Conservation (phyloP, 2,113 vertebrate genomes). For the Mobula hypostoma region DNA sequence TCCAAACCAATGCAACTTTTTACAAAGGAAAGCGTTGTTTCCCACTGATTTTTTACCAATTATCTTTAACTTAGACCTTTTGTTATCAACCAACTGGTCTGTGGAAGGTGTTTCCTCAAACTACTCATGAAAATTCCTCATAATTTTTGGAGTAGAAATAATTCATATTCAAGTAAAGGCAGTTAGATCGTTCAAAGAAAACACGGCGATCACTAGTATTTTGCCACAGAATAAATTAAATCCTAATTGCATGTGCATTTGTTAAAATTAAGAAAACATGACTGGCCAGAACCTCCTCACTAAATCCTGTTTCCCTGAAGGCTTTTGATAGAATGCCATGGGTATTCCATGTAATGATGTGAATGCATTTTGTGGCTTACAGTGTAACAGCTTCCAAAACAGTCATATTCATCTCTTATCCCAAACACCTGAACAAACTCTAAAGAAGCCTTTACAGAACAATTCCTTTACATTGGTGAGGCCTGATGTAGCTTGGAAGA, state of each 20-base stretch:
- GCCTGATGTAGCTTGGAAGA: too few species aligned
- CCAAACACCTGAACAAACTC: not conserved
- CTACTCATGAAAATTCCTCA: not conserved
- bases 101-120: not conserved
- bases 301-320: not conserved
- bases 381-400: not conserved
- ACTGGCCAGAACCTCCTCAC: not conserved
- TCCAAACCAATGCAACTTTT: not conserved
- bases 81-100: not conserved
- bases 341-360: not conserved
- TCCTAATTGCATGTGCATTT: not conserved
- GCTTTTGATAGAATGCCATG: not conserved
- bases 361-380: not conserved
- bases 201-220: not conserved
- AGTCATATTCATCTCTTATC: not conserved
- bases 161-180: not conserved
- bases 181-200: not conserved
- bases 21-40: not conserved
- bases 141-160: not conserved
- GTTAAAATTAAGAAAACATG: not conserved
- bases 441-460: not conserved
- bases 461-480: too few species aligned
- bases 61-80: not conserved
- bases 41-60: not conserved
- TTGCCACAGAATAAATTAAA: not conserved